Conservation (phyloP, 2,888 invertebrate species). For the Stenchaetothrips biformis region DNA sequence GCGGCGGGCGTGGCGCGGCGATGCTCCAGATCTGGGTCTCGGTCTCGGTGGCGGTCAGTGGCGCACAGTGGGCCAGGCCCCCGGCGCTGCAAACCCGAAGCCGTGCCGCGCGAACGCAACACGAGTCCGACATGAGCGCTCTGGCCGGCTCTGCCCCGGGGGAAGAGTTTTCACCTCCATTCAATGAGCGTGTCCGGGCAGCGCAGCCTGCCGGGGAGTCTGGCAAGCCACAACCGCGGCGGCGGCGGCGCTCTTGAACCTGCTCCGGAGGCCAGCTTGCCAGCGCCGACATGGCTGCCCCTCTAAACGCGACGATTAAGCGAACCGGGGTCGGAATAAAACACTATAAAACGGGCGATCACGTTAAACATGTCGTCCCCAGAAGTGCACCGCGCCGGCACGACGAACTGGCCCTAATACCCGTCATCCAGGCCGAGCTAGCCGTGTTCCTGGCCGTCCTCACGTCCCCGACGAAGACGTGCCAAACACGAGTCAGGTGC, state of each 20-base stretch:
- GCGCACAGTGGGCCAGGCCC: background rate
- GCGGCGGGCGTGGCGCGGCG: too few species aligned
- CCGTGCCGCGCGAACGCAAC: background rate
- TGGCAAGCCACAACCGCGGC: too few species aligned
- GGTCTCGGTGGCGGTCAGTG: background rate
- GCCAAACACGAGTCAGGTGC: background rate
- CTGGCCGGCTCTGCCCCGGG: background rate
- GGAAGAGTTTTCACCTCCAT: too few species aligned
- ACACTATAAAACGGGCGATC: background rate
- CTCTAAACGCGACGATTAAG: background rate
- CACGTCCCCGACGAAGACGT: background rate
- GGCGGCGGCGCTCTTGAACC: too few species aligned
- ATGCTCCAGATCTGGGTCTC: too few species aligned
- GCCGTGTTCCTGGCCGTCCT: background rate
- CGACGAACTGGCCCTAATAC: background rate
- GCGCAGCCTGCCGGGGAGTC: too few species aligned
- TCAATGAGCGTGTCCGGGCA: too few species aligned
- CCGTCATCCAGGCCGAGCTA: background rate
- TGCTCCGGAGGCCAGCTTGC: too few species aligned
- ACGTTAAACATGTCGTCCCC: background rate
- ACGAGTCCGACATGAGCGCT: background rate
- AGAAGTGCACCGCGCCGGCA: background rate
- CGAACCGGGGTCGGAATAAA: background rate
- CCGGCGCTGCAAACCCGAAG: background rate
- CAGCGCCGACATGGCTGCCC: background rate